Percentiles rank a stretch among this genome's conserved stretches.
Evolutionary conservation across 2,888 invertebrate species (phyloP).

Genomic region (Cryptus viduatorius): DNA sequence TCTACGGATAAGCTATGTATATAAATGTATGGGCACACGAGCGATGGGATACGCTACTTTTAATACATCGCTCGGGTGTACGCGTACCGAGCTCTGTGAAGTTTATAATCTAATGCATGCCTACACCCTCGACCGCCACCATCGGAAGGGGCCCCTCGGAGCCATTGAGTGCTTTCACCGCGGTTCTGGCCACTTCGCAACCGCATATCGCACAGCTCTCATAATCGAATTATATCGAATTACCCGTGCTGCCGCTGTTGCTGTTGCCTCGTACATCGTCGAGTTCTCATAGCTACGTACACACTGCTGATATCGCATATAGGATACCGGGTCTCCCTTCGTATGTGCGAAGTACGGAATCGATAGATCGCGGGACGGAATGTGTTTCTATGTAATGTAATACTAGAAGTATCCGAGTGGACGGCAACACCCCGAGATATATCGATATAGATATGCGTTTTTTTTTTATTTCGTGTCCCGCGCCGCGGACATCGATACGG

Average conservation of each 20-base stretch:
- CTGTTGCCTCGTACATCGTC: conserved; percentile 27
- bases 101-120: conserved; percentile 84
- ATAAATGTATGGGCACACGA: conserved; percentile 21
- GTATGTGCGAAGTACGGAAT: conserved; percentile 15
- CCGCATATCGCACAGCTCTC: conserved; percentile 80
- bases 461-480: background rate
- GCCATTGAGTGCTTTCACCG: conserved; percentile 83
- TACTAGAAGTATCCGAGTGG: conserved; percentile 37
- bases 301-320: background rate
- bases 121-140: conserved; percentile 76
- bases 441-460: conserved; percentile 11
- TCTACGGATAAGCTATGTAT: conserved; percentile 28
- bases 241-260: conserved; percentile 76
- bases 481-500: conserved; percentile 25
- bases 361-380: conserved; percentile 52
- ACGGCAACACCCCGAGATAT: conserved; percentile 44
- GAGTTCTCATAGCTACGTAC: background rate
- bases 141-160: conserved; percentile 73
- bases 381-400: conserved; percentile 33
- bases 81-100: conserved; percentile 78
- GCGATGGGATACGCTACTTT: conserved; percentile 37
- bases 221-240: conserved; percentile 84
- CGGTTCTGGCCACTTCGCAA: conserved; percentile 80
- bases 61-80: background rate
- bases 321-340: background rate